Evolutionary conservation across 2,113 vertebrate species (phyloP).

Genomic region (Furnarius figulus): DNA sequence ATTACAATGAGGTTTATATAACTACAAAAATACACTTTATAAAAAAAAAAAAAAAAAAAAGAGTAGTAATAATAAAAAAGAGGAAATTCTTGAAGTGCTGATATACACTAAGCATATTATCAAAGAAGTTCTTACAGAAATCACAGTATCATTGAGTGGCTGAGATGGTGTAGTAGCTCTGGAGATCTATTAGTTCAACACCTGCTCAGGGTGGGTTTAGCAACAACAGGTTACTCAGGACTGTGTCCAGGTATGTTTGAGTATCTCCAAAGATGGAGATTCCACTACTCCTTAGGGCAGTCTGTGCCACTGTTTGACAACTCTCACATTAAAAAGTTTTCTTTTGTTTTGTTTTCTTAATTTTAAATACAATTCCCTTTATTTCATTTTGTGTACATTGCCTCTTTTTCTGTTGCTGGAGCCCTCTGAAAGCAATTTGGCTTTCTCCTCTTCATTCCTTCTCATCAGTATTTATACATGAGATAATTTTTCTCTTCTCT

Average conservation of each 20-base stretch:
- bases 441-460: not conserved
- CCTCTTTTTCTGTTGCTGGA: not conserved
- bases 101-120: not conserved
- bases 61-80: not conserved
- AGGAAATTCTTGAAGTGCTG: not conserved
- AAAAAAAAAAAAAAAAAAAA: not conserved
- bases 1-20: not conserved
- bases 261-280: not conserved
- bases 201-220: not conserved
- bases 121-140: not conserved
- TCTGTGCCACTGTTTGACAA: not conserved
- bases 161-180: not conserved
- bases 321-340: not conserved
- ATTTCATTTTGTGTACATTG: not conserved
- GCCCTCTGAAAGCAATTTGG: not conserved
- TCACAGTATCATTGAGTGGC: not conserved
- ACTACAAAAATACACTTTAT: not conserved
- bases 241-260: not conserved
- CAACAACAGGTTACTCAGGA: not conserved
- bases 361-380: not conserved
- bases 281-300: not conserved
- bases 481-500: not conserved
- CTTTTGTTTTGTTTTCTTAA: not conserved
- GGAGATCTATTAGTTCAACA: not conserved
- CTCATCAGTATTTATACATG: not conserved